Conservation (phyloP, 1,140 invertebrate species). For the Papilio xuthus region DNA sequence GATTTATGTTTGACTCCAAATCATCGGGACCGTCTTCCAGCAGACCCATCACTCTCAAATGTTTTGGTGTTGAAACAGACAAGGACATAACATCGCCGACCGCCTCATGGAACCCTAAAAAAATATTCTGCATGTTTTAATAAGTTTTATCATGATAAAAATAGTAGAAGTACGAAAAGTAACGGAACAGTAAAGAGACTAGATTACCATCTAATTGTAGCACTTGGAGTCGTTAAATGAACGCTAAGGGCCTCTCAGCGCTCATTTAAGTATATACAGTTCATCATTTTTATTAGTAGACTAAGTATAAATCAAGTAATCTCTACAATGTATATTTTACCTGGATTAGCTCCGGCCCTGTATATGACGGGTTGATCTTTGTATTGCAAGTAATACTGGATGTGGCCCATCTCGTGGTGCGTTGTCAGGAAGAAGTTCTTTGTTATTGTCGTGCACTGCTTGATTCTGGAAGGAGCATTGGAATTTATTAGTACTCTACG, state of each 20-base stretch:
- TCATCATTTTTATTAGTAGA: not conserved
- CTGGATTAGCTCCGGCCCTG: constrained; percentile 87
- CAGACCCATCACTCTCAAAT: constrained; percentile 90
- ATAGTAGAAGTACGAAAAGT: not conserved
- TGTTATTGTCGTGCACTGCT: constrained; percentile 89
- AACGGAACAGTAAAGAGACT: not conserved
- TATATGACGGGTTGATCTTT: constrained; percentile 85
- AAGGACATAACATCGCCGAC: constrained; percentile 94
- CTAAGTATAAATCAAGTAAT: not conserved
- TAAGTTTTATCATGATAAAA: not conserved
- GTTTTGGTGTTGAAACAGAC: constrained; percentile 90
- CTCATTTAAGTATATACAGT: no score
- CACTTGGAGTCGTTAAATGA: no score
- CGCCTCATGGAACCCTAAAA: constrained; percentile 93
- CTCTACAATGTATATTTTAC: constrained; percentile 48
- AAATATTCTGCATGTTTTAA: not conserved
- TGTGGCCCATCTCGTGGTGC: constrained; percentile 90
- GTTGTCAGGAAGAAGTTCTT: constrained; percentile 86
- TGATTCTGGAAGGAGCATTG: constrained; percentile 83
- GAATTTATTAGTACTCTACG: not conserved
- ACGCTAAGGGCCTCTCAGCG: no score
- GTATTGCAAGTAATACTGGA: constrained; percentile 87
- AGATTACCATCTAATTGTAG: no score
- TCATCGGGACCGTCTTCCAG: constrained; percentile 84
- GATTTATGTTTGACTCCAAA: constrained; percentile 88